These are phyloP conservation scores for Drosophila falleni DNA, from an alignment of 2,888 invertebrate species.

Conservation along the genomic window DNA sequence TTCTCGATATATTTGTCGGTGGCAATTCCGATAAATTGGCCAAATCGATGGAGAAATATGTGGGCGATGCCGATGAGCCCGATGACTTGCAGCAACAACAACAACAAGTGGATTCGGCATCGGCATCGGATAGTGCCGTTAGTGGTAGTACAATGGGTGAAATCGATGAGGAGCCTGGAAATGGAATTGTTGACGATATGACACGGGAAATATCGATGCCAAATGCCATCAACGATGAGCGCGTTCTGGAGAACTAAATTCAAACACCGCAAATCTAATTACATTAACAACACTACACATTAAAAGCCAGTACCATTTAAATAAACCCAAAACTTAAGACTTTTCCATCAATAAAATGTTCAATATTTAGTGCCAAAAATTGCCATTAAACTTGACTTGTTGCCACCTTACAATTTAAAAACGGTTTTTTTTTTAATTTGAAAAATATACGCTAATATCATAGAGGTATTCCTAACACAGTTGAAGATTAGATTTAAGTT, in stretches of 20 bases:
- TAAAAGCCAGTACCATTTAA: slow-evolving; percentile 4
- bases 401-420: background rate
- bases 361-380: background rate
- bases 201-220: background rate
- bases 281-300: background rate
- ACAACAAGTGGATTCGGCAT: background rate
- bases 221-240: slow-evolving; percentile 11
- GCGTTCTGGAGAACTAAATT: slow-evolving; percentile 36
- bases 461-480: too few relatives aligned
- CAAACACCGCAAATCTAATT: slow-evolving; percentile 1
- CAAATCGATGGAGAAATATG: slow-evolving; percentile 87
- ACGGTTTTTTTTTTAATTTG: background rate
- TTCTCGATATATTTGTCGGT: slow-evolving; percentile 91
- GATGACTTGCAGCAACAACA: slow-evolving; percentile 4
- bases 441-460: too few relatives aligned
- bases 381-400: background rate
- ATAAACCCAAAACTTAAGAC: background rate
- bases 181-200: slow-evolving; percentile 9
- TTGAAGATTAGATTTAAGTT: too few relatives aligned
- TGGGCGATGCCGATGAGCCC: slow-evolving; percentile 32
- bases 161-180: slow-evolving; percentile 22
- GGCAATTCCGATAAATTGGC: slow-evolving; percentile 91
- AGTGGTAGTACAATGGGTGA: slow-evolving; percentile 14
- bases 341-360: background rate
- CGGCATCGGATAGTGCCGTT: slow-evolving; percentile 2